Percentiles rank a stretch among this genome's conserved stretches.
phyloP scores from a whole-genome alignment of 2,888 invertebrate genomes.

The Acleris holmiana region DNA sequence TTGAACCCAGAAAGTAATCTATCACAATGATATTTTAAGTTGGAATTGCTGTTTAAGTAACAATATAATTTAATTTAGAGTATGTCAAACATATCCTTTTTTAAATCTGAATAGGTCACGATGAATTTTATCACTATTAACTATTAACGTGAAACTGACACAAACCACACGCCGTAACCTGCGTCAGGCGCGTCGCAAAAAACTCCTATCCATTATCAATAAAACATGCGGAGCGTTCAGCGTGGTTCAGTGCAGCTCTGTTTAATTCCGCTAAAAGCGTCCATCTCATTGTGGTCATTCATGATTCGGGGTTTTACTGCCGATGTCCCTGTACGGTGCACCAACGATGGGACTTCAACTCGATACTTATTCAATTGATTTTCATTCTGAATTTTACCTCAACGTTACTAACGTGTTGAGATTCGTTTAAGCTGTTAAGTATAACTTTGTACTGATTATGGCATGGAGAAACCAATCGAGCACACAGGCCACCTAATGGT shows the following conservation, averaged over 20 bases:
- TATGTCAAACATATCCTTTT: too few relatives aligned
- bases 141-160: background rate
- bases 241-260: constrained; percentile 49
- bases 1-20: too few relatives aligned
- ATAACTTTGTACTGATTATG: too few relatives aligned
- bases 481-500: too few relatives aligned
- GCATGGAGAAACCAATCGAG: too few relatives aligned
- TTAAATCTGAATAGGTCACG: background rate
- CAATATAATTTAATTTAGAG: too few relatives aligned
- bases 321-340: constrained; percentile 8
- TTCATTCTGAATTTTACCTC: background rate
- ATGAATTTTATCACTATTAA: background rate
- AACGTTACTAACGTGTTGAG: background rate
- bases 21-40: too few relatives aligned
- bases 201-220: constrained; percentile 61
- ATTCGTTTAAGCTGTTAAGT: too few relatives aligned
- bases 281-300: constrained; percentile 72
- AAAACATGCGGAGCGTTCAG: constrained; percentile 57
- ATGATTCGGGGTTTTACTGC: constrained; percentile 59
- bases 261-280: constrained; percentile 81
- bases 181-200: constrained; percentile 40
- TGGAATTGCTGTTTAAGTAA: too few relatives aligned
- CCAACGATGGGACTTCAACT: constrained; percentile 6
- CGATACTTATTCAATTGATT: constrained; percentile 7
- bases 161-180: background rate